Evolutionary conservation across 2,113 vertebrate species (phyloP).

Genomic region (Artemisiospiza belli): DNA sequence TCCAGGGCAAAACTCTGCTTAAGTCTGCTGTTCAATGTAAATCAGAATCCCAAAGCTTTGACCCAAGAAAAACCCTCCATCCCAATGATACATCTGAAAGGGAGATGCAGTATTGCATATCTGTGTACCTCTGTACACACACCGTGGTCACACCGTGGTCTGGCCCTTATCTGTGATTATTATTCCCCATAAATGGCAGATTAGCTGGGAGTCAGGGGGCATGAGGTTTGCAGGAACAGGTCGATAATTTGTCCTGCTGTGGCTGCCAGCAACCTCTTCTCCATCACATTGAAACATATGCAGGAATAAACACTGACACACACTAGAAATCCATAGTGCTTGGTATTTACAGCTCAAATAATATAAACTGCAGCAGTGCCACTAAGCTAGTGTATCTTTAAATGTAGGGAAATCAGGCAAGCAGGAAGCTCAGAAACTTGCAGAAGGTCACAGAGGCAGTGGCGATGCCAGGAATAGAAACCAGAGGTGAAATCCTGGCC

Average conservation of each 20-base stretch:
- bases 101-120: background rate
- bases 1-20: background rate
- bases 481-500: conserved; percentile 27
- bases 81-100: background rate
- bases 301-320: background rate
- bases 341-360: background rate
- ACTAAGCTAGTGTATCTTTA: background rate
- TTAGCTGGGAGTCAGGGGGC: background rate
- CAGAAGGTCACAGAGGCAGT: conserved; percentile 40
- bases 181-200: background rate
- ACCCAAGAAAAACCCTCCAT: background rate
- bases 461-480: conserved; percentile 23
- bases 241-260: background rate
- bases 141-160: accelerated
- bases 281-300: background rate
- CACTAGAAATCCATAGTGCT: background rate
- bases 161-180: background rate
- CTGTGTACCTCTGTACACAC: background rate
- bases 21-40: background rate
- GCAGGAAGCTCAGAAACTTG: background rate
- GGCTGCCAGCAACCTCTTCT: background rate
- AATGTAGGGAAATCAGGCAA: background rate
- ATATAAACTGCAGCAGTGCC: background rate
- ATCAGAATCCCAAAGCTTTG: background rate
- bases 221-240: background rate